Conservation (phyloP, 2,888 invertebrate species). For the Marasmarcha lunaedactyla region DNA sequence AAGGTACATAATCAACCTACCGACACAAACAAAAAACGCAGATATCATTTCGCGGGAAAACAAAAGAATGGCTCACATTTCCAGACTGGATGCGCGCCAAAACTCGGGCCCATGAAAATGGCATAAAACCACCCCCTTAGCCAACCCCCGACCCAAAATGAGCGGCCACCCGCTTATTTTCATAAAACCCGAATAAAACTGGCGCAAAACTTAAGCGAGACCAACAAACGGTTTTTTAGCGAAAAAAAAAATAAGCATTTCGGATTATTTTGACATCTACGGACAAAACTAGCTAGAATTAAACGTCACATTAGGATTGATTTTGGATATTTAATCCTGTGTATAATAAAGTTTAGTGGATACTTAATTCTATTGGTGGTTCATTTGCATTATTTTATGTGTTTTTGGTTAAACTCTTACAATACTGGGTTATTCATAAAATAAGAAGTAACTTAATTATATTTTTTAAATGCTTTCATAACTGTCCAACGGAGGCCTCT, state of each 20-base stretch:
- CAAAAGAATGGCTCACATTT: slow-evolving; percentile 43
- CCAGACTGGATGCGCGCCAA: slow-evolving; percentile 52
- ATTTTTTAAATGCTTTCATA: too few relatives aligned
- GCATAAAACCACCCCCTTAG: slow-evolving; percentile 43
- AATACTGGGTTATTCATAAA: too few relatives aligned
- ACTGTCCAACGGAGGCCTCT: too few relatives aligned
- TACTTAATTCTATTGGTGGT: too few relatives aligned
- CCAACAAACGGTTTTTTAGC: slow-evolving; percentile 41
- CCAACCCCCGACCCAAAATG: slow-evolving; percentile 48
- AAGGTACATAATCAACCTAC: too few relatives aligned
- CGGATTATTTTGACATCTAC: slow-evolving; percentile 2
- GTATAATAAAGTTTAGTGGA: too few relatives aligned
- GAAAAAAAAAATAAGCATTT: slow-evolving; percentile 24
- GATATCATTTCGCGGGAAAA: slow-evolving; percentile 31
- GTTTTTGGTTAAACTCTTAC: too few relatives aligned
- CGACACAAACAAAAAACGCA: slow-evolving; percentile 12
- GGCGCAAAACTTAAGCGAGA: slow-evolving; percentile 37
- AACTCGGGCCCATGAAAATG: slow-evolving; percentile 49
- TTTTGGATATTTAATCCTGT: too few relatives aligned
- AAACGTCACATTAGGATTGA: too few relatives aligned
- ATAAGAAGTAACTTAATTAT: too few relatives aligned
- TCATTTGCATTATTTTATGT: too few relatives aligned
- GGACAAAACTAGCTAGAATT: too few relatives aligned
- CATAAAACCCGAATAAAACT: slow-evolving; percentile 61
- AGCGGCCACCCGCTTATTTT: slow-evolving; percentile 66